Conservation (phyloP, 2,113 vertebrate genomes). For the Asarcornis scutulata region DNA sequence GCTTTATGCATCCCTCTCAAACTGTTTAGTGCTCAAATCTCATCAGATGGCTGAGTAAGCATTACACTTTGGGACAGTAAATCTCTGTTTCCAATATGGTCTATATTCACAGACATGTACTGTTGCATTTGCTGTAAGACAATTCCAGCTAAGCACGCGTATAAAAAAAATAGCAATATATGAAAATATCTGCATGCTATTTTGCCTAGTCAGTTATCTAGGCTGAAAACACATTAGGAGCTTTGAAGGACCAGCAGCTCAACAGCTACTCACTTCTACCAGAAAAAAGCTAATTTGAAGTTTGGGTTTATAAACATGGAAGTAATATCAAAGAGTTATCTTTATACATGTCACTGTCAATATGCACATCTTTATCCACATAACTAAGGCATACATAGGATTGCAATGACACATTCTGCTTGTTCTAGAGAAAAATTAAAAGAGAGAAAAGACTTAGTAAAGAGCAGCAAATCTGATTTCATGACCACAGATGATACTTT, state of each 20-base stretch:
- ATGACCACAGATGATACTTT: not conserved
- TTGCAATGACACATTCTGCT: not conserved
- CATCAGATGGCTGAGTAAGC: constrained; percentile 85
- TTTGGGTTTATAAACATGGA: not conserved
- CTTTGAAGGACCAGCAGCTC: not conserved
- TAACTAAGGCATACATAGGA: not conserved
- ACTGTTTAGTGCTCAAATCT: constrained; percentile 79
- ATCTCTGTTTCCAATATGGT: constrained; percentile 84
- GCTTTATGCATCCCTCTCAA: constrained; percentile 81
- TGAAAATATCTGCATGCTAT: constrained; percentile 72
- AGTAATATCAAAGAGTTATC: not conserved
- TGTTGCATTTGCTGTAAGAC: constrained; percentile 69
- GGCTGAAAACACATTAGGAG: not conserved
- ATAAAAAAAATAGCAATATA: constrained; percentile 59
- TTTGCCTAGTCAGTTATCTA: constrained; percentile 65
- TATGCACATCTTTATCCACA: not conserved
- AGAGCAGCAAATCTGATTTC: not conserved
- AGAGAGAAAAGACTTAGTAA: not conserved
- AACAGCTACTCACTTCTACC: not conserved
- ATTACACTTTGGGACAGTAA: constrained; percentile 83
- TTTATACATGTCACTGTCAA: not conserved
- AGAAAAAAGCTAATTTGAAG: not conserved
- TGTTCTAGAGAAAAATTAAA: not conserved
- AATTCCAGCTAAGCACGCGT: constrained; percentile 75
- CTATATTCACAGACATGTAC: constrained; percentile 74